Evolutionary conservation across 2,888 invertebrate genomes (phyloP), one percentile per base, ranked within the genome.

Genomic region (Panzeria rudis): DNA sequence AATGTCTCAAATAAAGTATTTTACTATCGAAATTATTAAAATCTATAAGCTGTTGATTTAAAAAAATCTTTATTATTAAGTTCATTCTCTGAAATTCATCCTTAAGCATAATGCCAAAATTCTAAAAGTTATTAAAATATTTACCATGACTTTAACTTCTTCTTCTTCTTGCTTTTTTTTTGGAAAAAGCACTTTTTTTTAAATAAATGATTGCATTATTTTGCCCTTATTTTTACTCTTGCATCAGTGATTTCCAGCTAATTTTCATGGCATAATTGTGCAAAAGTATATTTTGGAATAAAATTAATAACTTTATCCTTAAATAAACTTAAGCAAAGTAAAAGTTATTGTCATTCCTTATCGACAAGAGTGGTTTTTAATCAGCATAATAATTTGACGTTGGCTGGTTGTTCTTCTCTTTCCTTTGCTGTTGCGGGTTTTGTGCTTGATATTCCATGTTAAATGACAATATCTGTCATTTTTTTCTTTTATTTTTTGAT

Each of bases 341-440:
- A 77, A 83, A 83, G 64, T 77, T 77, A 76, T 80, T 84, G 76
- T 76, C 80, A 68, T 71, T 72, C 32, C 23, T 61, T 80, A 84
- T 84, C 84, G 84, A 84, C 80, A 66, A 71, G 56, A 54, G 44
- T 59, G 75, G 71, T 80, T 76, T 80, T 80, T 80, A 84, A 84
- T 84, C 84, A 80, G 84, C 62, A 77, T 59, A 66, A 80, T 81
- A 77, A 81, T 77, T 81, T 80, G 61, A 76, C 32, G 64, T 66
- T 64, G 66, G 29, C 7, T 32, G 44, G 66, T 61, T 50, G 38
- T 20, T 4, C 54, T 77, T 13, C 54, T 61, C 50, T 52, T 35
- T 50, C 41, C 32, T 17, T 17, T 29, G 15, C 25, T 56, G 25
- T 25, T 66, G 72, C 7, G 32, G 13, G 13, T 71, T 71, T 66